Conservation (phyloP, 2,888 invertebrate species). For the Dasysyrphus albostriatus region DNA sequence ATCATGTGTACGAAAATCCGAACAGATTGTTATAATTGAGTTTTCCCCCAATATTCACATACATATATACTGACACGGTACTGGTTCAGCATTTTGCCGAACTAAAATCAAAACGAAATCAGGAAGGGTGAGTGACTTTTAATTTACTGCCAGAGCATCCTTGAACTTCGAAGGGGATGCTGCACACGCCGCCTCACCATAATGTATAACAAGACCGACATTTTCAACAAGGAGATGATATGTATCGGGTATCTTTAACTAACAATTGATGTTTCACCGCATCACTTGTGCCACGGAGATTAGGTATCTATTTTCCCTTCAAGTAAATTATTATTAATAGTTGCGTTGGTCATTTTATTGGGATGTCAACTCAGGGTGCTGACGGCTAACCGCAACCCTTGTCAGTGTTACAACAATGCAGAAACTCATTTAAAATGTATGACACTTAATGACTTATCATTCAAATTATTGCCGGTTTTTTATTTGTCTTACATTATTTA, state of each 20-base stretch:
- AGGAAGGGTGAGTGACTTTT: conserved; percentile 82
- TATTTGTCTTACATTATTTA: conserved; percentile 11
- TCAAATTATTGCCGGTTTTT: conserved; percentile 11
- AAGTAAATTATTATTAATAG: conserved; percentile 64
- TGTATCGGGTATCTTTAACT: conserved; percentile 7
- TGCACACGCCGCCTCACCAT: conserved; percentile 11
- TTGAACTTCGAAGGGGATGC: conserved; percentile 45
- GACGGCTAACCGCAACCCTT: conserved; percentile 52
- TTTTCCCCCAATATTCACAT: conserved; percentile 78
- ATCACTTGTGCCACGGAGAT: conserved; percentile 44
- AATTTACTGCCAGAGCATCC: conserved; percentile 80
- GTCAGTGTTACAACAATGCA: neutral
- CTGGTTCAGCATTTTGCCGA: conserved; percentile 15
- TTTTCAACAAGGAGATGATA: conserved; percentile 28
- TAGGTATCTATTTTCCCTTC: conserved; percentile 42
- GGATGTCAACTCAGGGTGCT: conserved; percentile 50
- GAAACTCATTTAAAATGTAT: neutral
- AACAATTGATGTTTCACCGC: conserved; percentile 32
- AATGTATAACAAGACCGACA: conserved; percentile 39
- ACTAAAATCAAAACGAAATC: conserved; percentile 54
- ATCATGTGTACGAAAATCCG: conserved; percentile 81
- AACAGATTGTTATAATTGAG: conserved; percentile 84
- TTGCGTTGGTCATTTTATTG: conserved; percentile 62
- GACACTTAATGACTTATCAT: conserved; percentile 40
- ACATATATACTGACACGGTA: conserved; percentile 57